Percentiles rank a stretch among this genome's conserved stretches.
phyloP scores from a whole-genome alignment of 2,113 vertebrate genomes.

The Proterorhinus semilunaris region DNA sequence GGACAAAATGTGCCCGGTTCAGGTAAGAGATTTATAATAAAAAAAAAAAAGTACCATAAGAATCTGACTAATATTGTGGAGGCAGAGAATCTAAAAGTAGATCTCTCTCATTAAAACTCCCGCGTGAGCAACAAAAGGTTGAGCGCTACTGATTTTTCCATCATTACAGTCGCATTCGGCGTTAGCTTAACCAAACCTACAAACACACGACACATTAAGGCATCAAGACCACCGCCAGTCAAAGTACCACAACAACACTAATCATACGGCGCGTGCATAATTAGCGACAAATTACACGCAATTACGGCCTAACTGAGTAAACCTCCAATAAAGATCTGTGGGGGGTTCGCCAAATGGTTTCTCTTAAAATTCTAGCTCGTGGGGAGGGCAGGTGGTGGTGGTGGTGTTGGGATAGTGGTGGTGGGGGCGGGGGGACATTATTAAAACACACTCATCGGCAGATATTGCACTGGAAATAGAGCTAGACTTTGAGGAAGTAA shows the following conservation, averaged over 20 bases:
- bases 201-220: neutral
- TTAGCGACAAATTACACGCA: conserved; percentile 1
- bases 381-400: neutral
- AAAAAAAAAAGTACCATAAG: too few relatives aligned
- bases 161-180: neutral
- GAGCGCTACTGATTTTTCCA: too few relatives aligned
- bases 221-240: neutral
- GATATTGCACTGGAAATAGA: conserved; percentile 1
- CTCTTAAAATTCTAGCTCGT: neutral
- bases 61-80: too few relatives aligned
- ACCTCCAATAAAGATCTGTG: neutral
- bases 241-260: conserved; percentile 2
- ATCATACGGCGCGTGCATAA: neutral
- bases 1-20: too few relatives aligned
- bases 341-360: neutral
- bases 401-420: too few relatives aligned
- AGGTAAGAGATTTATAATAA: too few relatives aligned
- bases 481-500: conserved; percentile 12
- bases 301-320: conserved; percentile 1
- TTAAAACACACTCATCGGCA: conserved; percentile 18
- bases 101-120: too few relatives aligned
- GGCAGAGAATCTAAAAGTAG: too few relatives aligned
- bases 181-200: neutral
- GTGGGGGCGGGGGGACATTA: neutral
- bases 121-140: too few relatives aligned